phyloP scores from a whole-genome alignment of 2,888 invertebrate genomes.

The Tribolium freemani region DNA sequence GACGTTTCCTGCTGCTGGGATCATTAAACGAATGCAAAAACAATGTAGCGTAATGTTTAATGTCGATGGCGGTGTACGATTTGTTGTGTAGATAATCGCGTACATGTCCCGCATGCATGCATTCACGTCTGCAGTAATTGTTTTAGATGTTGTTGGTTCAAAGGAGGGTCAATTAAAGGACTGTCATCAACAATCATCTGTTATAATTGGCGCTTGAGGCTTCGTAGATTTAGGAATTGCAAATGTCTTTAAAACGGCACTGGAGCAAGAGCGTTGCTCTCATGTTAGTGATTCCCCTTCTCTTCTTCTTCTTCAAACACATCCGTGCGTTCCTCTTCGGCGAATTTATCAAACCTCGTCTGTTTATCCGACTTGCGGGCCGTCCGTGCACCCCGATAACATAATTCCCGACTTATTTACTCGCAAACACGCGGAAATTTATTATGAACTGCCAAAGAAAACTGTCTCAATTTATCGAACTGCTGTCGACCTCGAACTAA shows the following conservation, averaged over 20 bases:
- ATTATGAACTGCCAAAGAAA: conserved; percentile 43
- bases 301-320: neutral
- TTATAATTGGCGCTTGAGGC: neutral
- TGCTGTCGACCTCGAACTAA: conserved; percentile 40
- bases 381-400: conserved; percentile 12
- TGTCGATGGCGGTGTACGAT: conserved; percentile 12
- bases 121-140: conserved; percentile 10
- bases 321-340: neutral
- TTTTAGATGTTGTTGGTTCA: neutral
- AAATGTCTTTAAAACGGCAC: neutral
- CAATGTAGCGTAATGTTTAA: neutral
- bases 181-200: conserved; percentile 10
- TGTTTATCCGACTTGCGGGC: conserved; percentile 24
- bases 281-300: neutral
- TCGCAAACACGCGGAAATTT: conserved; percentile 39
- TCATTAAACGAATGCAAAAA: neutral
- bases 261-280: neutral
- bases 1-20: neutral
- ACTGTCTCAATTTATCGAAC: conserved; percentile 45
- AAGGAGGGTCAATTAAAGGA: conserved; percentile 19
- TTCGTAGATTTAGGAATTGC: neutral
- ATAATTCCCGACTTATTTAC: conserved; percentile 34
- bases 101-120: conserved; percentile 11
- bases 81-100: conserved; percentile 12
- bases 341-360: conserved; percentile 11